phyloP scores from a whole-genome alignment of 2,797 vertebrate genomes.

The Onychomys leucogaster region DNA sequence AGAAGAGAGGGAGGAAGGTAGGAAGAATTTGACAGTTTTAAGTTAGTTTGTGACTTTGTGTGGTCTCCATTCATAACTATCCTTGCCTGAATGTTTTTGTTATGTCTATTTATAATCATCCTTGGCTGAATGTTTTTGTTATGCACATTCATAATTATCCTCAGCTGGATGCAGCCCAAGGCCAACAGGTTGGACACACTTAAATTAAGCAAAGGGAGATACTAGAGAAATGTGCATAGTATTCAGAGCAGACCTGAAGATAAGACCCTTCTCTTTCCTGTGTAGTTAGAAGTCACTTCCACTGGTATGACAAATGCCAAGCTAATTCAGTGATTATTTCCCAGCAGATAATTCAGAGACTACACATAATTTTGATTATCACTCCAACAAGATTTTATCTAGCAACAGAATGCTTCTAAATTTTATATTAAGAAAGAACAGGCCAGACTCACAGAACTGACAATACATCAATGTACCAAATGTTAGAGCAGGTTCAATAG shows the following conservation, averaged over 20 bases:
- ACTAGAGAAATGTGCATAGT: rapidly evolving
- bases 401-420: neutral
- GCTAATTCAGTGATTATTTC: conserved; percentile 27
- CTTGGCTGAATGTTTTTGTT: neutral
- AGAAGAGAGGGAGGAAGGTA: too few species aligned
- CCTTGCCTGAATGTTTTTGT: neutral
- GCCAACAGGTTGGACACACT: neutral
- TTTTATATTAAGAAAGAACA: conserved; percentile 39
- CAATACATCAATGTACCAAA: neutral
- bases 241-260: neutral
- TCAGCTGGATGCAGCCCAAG: neutral
- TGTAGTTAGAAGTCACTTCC: neutral
- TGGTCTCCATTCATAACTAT: neutral
- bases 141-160: neutral
- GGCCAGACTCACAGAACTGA: neutral
- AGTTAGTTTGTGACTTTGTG: neutral
- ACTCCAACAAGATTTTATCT: conserved; percentile 2
- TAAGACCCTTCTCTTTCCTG: neutral
- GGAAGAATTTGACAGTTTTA: neutral
- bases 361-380: neutral
- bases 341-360: neutral
- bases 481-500: neutral
- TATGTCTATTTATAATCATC: neutral
- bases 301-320: neutral
- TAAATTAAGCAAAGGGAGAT: neutral